A percentile compares a stretch with the other conserved stretches of the same genome.
These are phyloP conservation scores for Parus major DNA, from an alignment of 2,113 vertebrate species.

Conservation along the genomic window DNA sequence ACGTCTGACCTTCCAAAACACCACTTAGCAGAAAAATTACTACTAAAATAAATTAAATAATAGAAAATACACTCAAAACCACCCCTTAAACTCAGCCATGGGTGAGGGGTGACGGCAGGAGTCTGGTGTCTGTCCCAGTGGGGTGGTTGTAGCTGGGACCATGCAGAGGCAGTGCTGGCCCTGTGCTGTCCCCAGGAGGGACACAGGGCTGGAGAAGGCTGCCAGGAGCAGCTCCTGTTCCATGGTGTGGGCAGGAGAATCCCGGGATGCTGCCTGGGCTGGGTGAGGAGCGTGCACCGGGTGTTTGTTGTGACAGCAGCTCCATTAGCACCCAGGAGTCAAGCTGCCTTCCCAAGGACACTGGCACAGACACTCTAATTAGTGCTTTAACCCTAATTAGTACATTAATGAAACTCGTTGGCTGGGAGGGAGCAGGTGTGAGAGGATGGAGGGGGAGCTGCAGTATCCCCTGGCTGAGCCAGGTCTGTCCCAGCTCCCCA, in stretches of 20 bases:
- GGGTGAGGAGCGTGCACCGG: rapidly evolving
- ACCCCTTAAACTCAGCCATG: background rate
- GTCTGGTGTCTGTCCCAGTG: rapidly evolving
- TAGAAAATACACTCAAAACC: background rate
- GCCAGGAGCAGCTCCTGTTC: background rate
- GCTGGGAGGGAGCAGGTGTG: background rate
- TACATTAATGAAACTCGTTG: background rate
- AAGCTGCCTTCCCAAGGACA: background rate
- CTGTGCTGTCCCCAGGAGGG: background rate
- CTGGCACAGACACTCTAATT: background rate
- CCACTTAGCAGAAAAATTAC: background rate
- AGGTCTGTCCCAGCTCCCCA: background rate
- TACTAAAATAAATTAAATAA: background rate
- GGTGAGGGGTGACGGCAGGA: background rate
- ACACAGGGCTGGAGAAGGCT: background rate
- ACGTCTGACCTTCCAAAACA: background rate
- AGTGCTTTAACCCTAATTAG: constrained; percentile 14
- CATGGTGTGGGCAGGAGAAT: background rate
- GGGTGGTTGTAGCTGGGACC: rapidly evolving
- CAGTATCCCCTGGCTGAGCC: background rate
- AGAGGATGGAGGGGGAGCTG: background rate
- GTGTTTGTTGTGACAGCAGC: constrained; percentile 15
- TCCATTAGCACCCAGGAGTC: background rate
- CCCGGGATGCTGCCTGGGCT: background rate
- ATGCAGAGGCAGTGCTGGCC: background rate